Conservation (phyloP, 2,113 vertebrate genomes). For the Chloroceryle aenea region DNA sequence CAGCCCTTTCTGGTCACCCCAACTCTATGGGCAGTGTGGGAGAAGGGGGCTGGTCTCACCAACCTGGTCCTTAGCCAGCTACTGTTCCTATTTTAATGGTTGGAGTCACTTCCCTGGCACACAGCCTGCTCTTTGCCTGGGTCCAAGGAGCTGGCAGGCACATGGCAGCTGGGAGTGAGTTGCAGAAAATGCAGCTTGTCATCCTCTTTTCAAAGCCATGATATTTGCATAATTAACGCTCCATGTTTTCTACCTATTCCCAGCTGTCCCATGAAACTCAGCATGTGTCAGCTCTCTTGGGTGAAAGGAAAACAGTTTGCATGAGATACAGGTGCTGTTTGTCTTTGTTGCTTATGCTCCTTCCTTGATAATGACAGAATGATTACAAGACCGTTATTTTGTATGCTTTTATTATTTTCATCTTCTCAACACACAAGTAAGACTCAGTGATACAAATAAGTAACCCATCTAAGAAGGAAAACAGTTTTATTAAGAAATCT, state of each 20-base stretch:
- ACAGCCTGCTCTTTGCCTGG: not conserved
- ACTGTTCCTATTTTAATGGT: not conserved
- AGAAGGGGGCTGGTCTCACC: not conserved
- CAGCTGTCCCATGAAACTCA: not conserved
- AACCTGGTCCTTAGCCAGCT: accelerated
- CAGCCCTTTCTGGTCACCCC: not conserved
- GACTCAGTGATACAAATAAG: not conserved
- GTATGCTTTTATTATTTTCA: not conserved
- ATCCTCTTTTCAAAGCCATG: not conserved
- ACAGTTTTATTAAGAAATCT: slow-evolving; percentile 13
- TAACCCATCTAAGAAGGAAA: not conserved
- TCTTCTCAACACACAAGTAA: not conserved
- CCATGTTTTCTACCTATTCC: not conserved
- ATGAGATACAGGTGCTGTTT: not conserved
- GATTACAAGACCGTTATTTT: not conserved
- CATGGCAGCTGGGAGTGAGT: not conserved
- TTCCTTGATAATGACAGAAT: slow-evolving; percentile 11
- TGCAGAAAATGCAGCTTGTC: not conserved
- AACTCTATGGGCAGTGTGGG: accelerated
- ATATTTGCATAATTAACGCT: not conserved
- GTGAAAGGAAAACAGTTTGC: not conserved
- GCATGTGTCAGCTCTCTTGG: not conserved
- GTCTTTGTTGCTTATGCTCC: not conserved
- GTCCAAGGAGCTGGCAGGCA: accelerated
- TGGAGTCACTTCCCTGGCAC: not conserved